A percentile compares a stretch with the other conserved stretches of the same genome.
These are phyloP conservation scores for Netelia melanura DNA, from an alignment of 2,888 invertebrate species.

Conservation along the genomic window DNA sequence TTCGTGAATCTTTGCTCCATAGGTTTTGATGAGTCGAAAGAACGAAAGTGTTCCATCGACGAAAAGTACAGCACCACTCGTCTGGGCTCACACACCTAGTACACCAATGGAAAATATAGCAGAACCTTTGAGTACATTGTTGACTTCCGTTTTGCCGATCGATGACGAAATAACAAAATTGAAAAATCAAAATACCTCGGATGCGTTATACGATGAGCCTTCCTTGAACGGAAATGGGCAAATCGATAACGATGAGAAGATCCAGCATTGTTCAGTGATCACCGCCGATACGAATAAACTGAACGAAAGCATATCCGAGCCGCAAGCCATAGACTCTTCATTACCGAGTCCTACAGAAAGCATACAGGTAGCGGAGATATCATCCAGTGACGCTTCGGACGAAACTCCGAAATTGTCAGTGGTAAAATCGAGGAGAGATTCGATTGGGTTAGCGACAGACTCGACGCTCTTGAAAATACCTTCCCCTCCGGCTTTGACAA, in stretches of 20 bases:
- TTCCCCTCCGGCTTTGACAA: neutral
- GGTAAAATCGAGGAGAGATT: slow-evolving; percentile 42
- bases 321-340: neutral
- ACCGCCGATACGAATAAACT: neutral
- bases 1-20: slow-evolving; percentile 30
- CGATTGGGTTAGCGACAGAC: neutral
- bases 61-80: slow-evolving; percentile 60
- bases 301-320: neutral
- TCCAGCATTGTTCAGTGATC: neutral
- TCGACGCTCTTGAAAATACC: neutral
- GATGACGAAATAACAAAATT: slow-evolving; percentile 25
- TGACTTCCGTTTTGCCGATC: slow-evolving; percentile 7
- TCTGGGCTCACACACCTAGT: slow-evolving; percentile 45
- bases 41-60: slow-evolving; percentile 73
- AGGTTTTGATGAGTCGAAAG: slow-evolving; percentile 80
- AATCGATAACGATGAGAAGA: neutral
- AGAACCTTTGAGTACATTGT: slow-evolving; percentile 24
- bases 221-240: slow-evolving; percentile 28
- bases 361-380: slow-evolving; percentile 80
- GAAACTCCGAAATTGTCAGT: slow-evolving; percentile 54
- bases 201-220: slow-evolving; percentile 29
- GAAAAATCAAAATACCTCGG: slow-evolving; percentile 56
- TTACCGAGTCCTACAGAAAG: slow-evolving; percentile 68
- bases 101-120: slow-evolving; percentile 22
- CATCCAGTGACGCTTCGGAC: slow-evolving; percentile 77